These are phyloP conservation scores for Oscarella lobularis DNA, from an alignment of 37 sponge, comb jelly and placozoan species.

Conservation along the genomic window DNA sequence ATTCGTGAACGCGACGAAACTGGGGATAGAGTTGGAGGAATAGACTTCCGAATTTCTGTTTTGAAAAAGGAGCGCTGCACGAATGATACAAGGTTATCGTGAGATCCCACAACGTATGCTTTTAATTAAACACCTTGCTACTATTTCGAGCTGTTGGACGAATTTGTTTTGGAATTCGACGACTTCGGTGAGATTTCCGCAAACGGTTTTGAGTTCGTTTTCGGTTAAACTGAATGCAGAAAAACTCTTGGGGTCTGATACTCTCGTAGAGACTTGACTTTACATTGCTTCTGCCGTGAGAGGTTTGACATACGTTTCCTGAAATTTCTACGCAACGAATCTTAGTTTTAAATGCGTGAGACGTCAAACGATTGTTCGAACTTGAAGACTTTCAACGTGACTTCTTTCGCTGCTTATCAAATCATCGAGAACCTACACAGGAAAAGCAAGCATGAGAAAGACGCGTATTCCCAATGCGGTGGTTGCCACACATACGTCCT, in stretches of 20 bases:
- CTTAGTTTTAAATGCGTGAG: too few species aligned
- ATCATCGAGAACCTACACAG: too few species aligned
- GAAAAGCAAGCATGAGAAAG: too few species aligned
- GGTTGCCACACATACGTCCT: too few species aligned
- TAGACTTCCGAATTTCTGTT: conserved; percentile 42
- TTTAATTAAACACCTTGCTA: neutral
- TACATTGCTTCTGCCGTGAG: too few species aligned
- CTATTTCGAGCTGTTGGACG: neutral
- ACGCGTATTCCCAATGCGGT: too few species aligned
- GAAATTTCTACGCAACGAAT: too few species aligned
- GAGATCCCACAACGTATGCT: neutral
- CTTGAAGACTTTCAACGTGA: too few species aligned
- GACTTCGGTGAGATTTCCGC: neutral
- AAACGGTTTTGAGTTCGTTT: neutral
- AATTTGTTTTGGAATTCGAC: neutral
- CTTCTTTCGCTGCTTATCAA: too few species aligned
- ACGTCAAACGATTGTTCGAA: too few species aligned
- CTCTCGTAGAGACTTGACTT: too few species aligned
- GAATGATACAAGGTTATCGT: neutral
- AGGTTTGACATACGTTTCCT: too few species aligned
- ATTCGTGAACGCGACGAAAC: conserved; percentile 46
- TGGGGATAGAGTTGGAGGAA: conserved; percentile 19
- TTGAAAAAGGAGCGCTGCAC: conserved; percentile 16
- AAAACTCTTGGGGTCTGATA: neutral
- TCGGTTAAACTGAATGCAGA: neutral